Percentiles rank a stretch among this genome's conserved stretches.
phyloP scores from a whole-genome alignment of 1,140 invertebrate species.

The Ephestia elutella region DNA sequence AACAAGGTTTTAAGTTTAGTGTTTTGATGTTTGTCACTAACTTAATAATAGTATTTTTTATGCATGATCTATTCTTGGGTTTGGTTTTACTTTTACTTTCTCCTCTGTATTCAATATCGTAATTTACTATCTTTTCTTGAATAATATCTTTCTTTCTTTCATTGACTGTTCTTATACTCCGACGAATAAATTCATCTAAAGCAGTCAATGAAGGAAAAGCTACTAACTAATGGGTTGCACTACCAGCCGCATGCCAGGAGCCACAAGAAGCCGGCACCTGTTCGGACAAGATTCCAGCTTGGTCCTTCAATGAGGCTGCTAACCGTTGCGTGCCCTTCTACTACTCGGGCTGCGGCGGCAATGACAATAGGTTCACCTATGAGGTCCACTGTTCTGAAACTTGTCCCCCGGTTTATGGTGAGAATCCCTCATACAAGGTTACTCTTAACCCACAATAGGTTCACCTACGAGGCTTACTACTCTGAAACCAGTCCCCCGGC shows the following conservation, averaged over 20 bases:
- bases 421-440: conserved; percentile 14
- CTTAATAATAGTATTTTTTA: too few relatives aligned
- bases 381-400: conserved; percentile 84
- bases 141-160: not conserved
- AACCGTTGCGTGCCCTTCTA: conserved; percentile 96
- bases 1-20: too few relatives aligned
- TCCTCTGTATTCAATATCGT: too few relatives aligned
- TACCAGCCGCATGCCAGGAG: conserved; percentile 85
- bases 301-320: conserved; percentile 90
- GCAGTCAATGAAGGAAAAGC: conserved; percentile 2
- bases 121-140: too few relatives aligned
- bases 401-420: conserved; percentile 82
- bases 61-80: not conserved
- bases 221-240: conserved; percentile 25
- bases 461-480: too few relatives aligned
- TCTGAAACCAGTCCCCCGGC: too few relatives aligned
- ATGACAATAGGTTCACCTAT: conserved; percentile 89
- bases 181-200: not conserved
- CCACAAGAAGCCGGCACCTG: conserved; percentile 88
- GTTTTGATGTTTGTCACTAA: too few relatives aligned
- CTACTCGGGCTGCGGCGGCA: conserved; percentile 94
- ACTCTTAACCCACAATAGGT: too few relatives aligned
- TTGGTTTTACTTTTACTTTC: not conserved
- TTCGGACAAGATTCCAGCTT: conserved; percentile 83
- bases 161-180: not conserved